These are phyloP conservation scores for Crocidura indochinensis DNA, from an alignment of 2,797 vertebrate genomes.

Conservation along the genomic window DNA sequence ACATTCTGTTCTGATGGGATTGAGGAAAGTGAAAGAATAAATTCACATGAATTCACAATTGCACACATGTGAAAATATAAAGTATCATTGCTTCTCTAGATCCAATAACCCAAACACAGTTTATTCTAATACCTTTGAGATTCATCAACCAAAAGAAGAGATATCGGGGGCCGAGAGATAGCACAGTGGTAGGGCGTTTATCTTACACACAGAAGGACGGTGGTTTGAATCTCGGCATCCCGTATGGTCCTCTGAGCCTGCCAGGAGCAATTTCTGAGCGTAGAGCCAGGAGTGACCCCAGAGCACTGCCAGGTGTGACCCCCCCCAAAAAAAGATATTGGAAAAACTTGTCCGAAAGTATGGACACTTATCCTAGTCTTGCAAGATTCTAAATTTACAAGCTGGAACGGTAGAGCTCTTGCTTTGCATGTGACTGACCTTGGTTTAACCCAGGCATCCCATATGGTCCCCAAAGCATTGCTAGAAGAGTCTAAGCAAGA, in stretches of 20 bases:
- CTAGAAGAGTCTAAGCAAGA: too few relatives aligned
- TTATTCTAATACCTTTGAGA: neutral
- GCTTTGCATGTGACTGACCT: too few relatives aligned
- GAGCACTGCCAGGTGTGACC: too few relatives aligned
- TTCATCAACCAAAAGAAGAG: conserved; percentile 27
- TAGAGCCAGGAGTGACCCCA: too few relatives aligned
- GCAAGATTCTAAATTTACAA: neutral
- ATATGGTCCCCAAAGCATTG: too few relatives aligned
- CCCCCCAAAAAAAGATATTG: neutral
- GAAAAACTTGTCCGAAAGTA: conserved; percentile 35
- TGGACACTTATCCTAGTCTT: neutral
- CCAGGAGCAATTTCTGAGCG: too few relatives aligned
- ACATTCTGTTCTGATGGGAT: neutral
- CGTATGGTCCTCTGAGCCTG: too few relatives aligned
- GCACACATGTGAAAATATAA: conserved; percentile 20
- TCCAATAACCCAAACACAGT: neutral
- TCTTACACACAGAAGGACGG: too few relatives aligned
- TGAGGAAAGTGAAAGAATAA: conserved; percentile 40
- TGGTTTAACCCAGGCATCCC: too few relatives aligned
- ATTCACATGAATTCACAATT: neutral
- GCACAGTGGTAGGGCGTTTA: too few relatives aligned
- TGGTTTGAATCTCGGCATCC: too few relatives aligned
- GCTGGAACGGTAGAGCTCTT: too few relatives aligned
- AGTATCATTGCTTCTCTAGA: conserved; percentile 23
- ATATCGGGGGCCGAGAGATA: neutral